Evolutionary conservation across 2,888 invertebrate species (phyloP), one percentile per base, ranked within the genome.

Genomic region (Dorcus parallelipipedus): DNA sequence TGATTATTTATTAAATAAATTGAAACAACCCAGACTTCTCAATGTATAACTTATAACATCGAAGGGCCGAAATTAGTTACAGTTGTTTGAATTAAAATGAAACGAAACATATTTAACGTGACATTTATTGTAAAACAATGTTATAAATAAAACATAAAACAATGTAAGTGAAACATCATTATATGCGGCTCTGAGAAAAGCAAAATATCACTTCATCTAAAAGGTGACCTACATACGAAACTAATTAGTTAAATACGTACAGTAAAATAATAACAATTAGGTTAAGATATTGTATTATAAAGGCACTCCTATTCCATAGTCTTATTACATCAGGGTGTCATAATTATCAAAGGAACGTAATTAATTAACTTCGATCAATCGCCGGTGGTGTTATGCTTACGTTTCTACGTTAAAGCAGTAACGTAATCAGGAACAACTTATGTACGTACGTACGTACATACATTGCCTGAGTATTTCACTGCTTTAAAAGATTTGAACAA

Each of bases 251-350:
- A 43, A 41, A 43, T 43, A 43, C 3, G 20, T 53, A 38, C 23
- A 65, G 69, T 68, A 66, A 20, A 67, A 69, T 67, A 70, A 70
- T 63, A 66, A 64, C 67, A 64, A 63, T 42, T 33, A 33, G 26
- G 26, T 33, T 56, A 60, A 64, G 62, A 65, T 71, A 69, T 68
- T 68, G 67, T 75, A 71, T 59, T 59, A 54, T 67, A 73, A 76
- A 76, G 76, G 76, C 76, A 76, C 76, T 76, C 74, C 73, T 74
- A 75, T 74, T 70, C 69, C 69, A 69, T 72, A 73, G 67, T 67
- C 33, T 57, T 60, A 60, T 56, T 48, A 51, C 56, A 56, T 38
- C 45, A 58, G 61, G 41, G 40, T 41, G 67, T 64, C 64, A 64
- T 53, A 62, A 45, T 45, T 65, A 67, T 55, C 52, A 61, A 55